These are phyloP conservation scores for Cryptoblepharus egeriae DNA, from an alignment of 2,797 vertebrate species.

Conservation along the genomic window DNA sequence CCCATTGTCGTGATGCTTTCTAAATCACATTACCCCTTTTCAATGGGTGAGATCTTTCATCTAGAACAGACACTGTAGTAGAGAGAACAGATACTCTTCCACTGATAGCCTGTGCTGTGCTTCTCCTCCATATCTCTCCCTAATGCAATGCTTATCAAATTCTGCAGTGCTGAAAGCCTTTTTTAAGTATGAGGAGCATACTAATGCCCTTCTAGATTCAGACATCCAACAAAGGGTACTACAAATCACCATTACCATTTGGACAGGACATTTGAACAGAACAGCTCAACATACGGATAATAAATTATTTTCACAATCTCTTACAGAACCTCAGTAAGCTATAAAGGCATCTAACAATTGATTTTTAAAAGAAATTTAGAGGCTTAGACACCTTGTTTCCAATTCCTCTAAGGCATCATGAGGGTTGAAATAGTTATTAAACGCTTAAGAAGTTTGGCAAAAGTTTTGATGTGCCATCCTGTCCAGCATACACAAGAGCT, in stretches of 20 bases:
- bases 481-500: background rate
- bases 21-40: constrained; percentile 25
- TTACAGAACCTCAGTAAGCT: constrained; percentile 3
- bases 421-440: constrained; percentile 1
- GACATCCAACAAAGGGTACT: background rate
- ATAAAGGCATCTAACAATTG: constrained; percentile 34
- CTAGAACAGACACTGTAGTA: background rate
- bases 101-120: background rate
- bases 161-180: constrained; percentile 23
- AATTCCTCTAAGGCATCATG: constrained; percentile 26
- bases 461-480: constrained; percentile 21
- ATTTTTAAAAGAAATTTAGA: constrained; percentile 16
- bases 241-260: background rate
- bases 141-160: background rate
- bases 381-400: constrained; percentile 27
- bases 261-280: background rate
- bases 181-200: constrained; percentile 21
- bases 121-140: constrained; percentile 41
- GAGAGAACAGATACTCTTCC: background rate
- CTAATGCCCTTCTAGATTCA: constrained; percentile 11
- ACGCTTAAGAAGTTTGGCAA: constrained; percentile 35
- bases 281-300: background rate
- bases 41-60: constrained; percentile 47
- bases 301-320: constrained; percentile 1
- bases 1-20: constrained; percentile 41